Evolutionary conservation across 2,888 invertebrate genomes (phyloP).

Genomic region (Theretra japonica): DNA sequence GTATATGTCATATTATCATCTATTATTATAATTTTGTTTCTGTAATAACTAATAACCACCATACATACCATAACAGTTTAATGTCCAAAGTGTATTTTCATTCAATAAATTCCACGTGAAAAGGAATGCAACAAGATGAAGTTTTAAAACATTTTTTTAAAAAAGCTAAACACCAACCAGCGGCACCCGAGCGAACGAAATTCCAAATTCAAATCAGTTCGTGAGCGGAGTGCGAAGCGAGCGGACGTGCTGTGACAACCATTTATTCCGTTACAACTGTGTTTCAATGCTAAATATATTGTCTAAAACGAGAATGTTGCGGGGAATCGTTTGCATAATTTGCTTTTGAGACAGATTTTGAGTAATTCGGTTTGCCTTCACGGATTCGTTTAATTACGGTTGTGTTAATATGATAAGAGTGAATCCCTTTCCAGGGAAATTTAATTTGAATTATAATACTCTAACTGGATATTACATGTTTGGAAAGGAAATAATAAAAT

Average conservation of each 20-base stretch:
- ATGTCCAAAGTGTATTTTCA: neutral
- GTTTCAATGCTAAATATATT: slow-evolving; percentile 77
- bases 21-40: no score
- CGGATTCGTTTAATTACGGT: slow-evolving; percentile 54
- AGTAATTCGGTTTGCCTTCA: slow-evolving; percentile 53
- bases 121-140: slow-evolving; percentile 42
- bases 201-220: slow-evolving; percentile 82
- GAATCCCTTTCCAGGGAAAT: slow-evolving; percentile 42
- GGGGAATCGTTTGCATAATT: slow-evolving; percentile 71
- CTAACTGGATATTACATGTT: neutral
- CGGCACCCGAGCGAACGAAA: slow-evolving; percentile 56
- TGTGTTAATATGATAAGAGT: slow-evolving; percentile 44
- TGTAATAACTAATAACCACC: no score
- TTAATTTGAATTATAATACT: slow-evolving; percentile 20
- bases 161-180: slow-evolving; percentile 49
- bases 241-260: slow-evolving; percentile 72
- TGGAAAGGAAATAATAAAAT: neutral
- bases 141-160: slow-evolving; percentile 40
- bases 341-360: slow-evolving; percentile 62
- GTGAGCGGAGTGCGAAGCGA: slow-evolving; percentile 75
- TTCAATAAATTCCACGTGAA: neutral
- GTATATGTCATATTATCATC: no score
- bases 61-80: no score
- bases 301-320: slow-evolving; percentile 74
- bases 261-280: slow-evolving; percentile 77